Evolutionary conservation across 2,113 vertebrate species (phyloP), one percentile per base, ranked within the genome.

Genomic region (Panthera tigris): DNA sequence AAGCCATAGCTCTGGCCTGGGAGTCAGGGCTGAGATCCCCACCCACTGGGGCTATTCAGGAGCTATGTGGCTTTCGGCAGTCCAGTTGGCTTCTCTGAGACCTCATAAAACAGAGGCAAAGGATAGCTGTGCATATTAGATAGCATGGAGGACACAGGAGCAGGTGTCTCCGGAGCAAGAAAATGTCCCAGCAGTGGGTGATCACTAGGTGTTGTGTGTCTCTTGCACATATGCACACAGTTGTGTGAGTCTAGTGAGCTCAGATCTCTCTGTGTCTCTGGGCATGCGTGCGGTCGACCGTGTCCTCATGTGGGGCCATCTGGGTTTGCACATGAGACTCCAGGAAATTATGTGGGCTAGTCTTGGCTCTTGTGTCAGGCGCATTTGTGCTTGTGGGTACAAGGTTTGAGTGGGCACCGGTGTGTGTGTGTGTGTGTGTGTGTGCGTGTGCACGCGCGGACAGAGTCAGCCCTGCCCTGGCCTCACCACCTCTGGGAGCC

Each of bases 161-260:
- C 48, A 0, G 19, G 29, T 79, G 36, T 79, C 50, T 87, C 15
- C 10, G 11, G 63, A 66, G 79, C 55, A 29, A 23, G 61, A 36
- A 50, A 19, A 13, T 48, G n/a, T 11, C 29, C 9, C 36, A 3
- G 52, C 50, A 31, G 76, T 0, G 39, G 81, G 52, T 3, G 33
- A 65, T 13, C 36, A 0, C 81, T 1, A 0, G 10, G 12, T 1
- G 18, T n/a, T 18, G n/a, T 0, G 0, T 65, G 73, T 73, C 68
- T 57, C 15, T 36, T 5, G 66, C 15, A 31, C 0, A 0, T 5
- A 31, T n/a, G 31, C 25, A 19, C 66, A 55, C 73, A 41, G 66
- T 18, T 12, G 33, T 27, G 55, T 31, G 33, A 74, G 52, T 69
- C 16, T 13, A 11, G 8, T 18, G 31, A 80, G 18, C n/a, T 41